Evolutionary conservation across 2,113 vertebrate species (phyloP).

Genomic region (Erpornis zantholeuca): DNA sequence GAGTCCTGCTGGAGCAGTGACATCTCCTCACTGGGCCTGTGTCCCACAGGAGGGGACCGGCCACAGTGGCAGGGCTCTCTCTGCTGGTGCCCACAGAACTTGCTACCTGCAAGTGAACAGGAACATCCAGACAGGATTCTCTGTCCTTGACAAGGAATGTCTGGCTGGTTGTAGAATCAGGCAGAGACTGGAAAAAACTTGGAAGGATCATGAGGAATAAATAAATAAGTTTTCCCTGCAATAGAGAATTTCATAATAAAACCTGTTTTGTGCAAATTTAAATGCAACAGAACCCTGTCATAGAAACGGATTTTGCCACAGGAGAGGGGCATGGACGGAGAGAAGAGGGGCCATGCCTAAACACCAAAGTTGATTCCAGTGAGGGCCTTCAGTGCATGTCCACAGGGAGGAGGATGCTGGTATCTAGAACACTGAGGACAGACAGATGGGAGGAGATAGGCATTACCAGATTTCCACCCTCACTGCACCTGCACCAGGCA

Average conservation of each 20-base stretch:
- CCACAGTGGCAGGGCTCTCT: background rate
- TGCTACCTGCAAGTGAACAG: background rate
- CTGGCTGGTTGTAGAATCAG: background rate
- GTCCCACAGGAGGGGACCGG: background rate
- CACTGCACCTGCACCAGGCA: background rate
- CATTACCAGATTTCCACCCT: background rate
- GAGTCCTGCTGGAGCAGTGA: background rate
- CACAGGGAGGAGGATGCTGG: background rate
- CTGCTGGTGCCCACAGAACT: background rate
- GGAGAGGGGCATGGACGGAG: background rate
- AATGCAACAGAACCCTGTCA: background rate
- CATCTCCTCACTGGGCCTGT: background rate
- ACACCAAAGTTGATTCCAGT: background rate
- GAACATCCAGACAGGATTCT: background rate
- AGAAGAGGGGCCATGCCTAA: background rate
- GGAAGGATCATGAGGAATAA: background rate
- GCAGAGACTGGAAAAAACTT: background rate
- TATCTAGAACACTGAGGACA: background rate
- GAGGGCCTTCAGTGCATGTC: background rate
- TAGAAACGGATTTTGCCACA: background rate
- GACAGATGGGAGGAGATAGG: background rate
- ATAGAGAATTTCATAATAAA: background rate
- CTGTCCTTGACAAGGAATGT: background rate
- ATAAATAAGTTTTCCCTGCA: background rate
- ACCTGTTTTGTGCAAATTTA: constrained; percentile 47